Evolutionary conservation across 23 tunicate genomes (phyloP), one percentile per base, ranked within the genome.

Genomic region (Trididemnum miniatum): DNA sequence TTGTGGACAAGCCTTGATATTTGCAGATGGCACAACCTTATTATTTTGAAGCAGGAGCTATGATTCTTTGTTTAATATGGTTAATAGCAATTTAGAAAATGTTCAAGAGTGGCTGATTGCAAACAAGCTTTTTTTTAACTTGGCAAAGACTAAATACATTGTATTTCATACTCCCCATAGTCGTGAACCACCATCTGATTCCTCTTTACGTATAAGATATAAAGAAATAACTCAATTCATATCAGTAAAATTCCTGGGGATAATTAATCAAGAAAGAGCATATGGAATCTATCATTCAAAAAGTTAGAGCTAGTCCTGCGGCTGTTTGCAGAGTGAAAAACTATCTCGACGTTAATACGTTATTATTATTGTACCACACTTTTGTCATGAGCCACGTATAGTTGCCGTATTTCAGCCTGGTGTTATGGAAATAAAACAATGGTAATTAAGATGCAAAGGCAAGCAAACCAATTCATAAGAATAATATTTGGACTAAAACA

Each of bases 1-100:
- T 12, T 3, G 12, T 7, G 35, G 24, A 2, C 23, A 38, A 37
- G 63, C 80, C 9, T 37, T 75, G 12, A 75, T 75, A 66, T 75
- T 75, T 39, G 80, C 80, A 3, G 66, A 40, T 25, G 80, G 38
- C 80, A 75, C 80, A 3, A 75, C 32, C 33, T 9, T 75, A 39
- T 15, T 75, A 3, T 26, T 12, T 25, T 20, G 3, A 75, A 32
- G 65, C 63, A 24, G n/a, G 20, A 37, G 24, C 63, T 12, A 20
- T 9, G 20, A 24, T 39, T 20, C 20, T 26, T 39, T 75, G 33
- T 38, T 7, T 37, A 24, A 39, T 12, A 40, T 5, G 2, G 66
- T 28, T 9, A 40, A 75, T 22, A 40, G 15, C 2, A 25, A 75
- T 12, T 37, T 75, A 28, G 28, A 18, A 9, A 75, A 26, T 39